phyloP scores from a whole-genome alignment of 2,888 invertebrate species.

The Yponomeuta evonymella region DNA sequence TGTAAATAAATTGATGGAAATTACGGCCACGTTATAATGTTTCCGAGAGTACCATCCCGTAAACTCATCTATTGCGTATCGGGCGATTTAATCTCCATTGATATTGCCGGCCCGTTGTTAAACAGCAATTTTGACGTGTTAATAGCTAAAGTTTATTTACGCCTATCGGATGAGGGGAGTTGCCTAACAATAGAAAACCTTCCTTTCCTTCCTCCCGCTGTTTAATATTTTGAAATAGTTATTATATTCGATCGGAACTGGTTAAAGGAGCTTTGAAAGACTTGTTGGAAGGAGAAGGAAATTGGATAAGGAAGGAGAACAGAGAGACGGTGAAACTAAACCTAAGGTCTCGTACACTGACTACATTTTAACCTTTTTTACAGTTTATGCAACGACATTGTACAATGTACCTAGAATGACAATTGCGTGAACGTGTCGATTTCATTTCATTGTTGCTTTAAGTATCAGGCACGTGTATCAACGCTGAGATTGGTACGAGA shows the following conservation, averaged over 20 bases:
- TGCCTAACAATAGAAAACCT: conserved; percentile 12
- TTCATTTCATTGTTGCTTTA: no score
- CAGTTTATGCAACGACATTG: no score
- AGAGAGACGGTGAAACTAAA: not conserved
- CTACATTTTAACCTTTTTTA: no score
- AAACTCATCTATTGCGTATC: conserved; percentile 62
- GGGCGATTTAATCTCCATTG: conserved; percentile 66
- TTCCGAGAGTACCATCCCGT: conserved; percentile 28
- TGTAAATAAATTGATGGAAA: not conserved
- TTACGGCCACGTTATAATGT: not conserved
- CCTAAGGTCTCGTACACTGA: no score
- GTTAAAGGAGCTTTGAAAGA: not conserved
- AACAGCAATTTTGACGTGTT: conserved; percentile 68
- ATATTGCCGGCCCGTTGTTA: conserved; percentile 62
- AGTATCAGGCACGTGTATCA: no score
- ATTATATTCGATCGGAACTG: not conserved
- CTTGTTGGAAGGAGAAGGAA: not conserved
- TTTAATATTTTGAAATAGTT: not conserved
- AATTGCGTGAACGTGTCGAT: no score
- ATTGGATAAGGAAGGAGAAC: not conserved
- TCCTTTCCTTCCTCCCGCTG: not conserved
- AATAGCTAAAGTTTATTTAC: conserved; percentile 64
- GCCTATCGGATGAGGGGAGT: conserved; percentile 40
- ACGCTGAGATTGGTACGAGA: no score
- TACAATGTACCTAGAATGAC: no score